Evolutionary conservation across 2,888 invertebrate genomes (phyloP), one percentile per base, ranked within the genome.

Genomic region (Lissonota sp.): DNA sequence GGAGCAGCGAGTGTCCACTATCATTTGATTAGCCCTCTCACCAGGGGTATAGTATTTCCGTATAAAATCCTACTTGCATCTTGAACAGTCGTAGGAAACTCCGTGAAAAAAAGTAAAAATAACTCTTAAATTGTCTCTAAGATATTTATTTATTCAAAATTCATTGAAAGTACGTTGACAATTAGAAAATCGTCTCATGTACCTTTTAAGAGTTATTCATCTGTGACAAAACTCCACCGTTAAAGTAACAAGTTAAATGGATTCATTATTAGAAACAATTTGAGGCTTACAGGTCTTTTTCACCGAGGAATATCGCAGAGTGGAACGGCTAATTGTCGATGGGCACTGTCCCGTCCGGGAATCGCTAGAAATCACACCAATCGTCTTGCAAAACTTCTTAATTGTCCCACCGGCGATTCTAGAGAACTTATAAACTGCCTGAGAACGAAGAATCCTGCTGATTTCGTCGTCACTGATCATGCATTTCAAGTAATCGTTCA

Each of bases 251-350:
- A n/a, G n/a, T n/a, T n/a, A n/a, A n/a, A n/a, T n/a, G n/a, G n/a
- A n/a, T n/a, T n/a, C 40, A 6, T 62, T 12, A 40, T 5, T 3
- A 4, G 12, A 1, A 12, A 66, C 37, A n/a, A 12, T 46, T 46
- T 14, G 14, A 5, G 49, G 26, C 16, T 57, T 51, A 64, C 87
- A 96, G 96, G 95, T 73, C 88, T 96, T 8, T 95, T 96, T 85
- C 95, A 96, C 83, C 95, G 95, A 78, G 96, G 94, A 0, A 97
- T 97, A 79, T 95, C 96, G 0, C 95, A 96, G 88, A 96, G 96
- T 66, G 97, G 97, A 0, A 95, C 95, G 0, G 95, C 95, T 0
- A 92, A 95, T 44, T 95, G 95, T 83, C 94, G 95, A 0, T 96
- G 96, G 96, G 95, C 95, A 0, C 93, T 95, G 0, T 93, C 95